These are phyloP conservation scores for Agapornis canus DNA, from an alignment of 2,797 vertebrate species.

Conservation along the genomic window DNA sequence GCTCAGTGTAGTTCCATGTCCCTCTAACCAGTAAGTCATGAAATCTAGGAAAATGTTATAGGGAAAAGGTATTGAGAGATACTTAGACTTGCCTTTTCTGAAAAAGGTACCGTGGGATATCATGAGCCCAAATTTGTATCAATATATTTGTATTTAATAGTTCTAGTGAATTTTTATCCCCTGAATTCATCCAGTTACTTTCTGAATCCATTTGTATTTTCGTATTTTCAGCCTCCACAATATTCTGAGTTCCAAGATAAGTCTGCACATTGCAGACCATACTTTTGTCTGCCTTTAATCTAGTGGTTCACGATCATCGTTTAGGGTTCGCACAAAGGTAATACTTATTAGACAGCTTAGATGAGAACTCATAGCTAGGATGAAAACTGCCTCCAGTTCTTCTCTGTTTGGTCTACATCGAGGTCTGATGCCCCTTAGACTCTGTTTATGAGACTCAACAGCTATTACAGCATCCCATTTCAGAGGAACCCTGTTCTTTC, in stretches of 20 bases:
- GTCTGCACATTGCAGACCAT: neutral
- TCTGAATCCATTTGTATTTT: neutral
- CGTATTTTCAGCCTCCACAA: neutral
- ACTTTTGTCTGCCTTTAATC: neutral
- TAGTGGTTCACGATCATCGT: neutral
- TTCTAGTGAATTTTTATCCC: neutral
- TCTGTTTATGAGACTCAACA: neutral
- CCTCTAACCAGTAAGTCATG: neutral
- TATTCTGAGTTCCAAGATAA: neutral
- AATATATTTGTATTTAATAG: neutral
- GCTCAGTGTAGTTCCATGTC: neutral
- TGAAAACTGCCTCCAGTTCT: neutral
- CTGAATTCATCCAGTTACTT: neutral
- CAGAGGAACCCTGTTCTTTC: neutral
- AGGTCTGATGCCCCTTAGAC: neutral
- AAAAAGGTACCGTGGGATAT: neutral
- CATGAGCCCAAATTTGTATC: neutral
- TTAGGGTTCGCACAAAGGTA: neutral
- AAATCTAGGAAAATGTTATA: neutral
- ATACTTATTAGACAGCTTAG: neutral
- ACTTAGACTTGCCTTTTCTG: neutral
- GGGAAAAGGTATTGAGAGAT: neutral
- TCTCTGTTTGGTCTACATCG: neutral
- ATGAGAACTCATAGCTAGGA: neutral
- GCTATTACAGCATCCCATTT: neutral